Conservation (phyloP, 2,113 vertebrate genomes). For the Macroglossus sobrinus region DNA sequence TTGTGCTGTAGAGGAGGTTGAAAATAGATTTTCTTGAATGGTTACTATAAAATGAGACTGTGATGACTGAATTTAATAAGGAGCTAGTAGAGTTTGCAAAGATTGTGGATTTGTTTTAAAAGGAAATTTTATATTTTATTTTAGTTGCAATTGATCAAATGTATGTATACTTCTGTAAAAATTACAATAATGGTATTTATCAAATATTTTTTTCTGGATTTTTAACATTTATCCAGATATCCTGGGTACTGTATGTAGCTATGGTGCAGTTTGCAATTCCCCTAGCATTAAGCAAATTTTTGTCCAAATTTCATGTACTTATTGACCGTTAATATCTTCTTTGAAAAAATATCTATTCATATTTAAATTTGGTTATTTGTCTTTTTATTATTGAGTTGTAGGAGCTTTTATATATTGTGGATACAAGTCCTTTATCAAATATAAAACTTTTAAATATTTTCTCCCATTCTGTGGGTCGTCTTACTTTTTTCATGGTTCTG, state of each 20-base stretch:
- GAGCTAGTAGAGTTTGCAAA: neutral
- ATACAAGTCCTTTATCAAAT: neutral
- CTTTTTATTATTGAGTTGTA: neutral
- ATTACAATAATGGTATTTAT: neutral
- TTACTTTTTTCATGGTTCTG: neutral
- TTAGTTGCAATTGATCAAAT: neutral
- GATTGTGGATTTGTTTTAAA: neutral
- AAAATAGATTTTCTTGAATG: neutral
- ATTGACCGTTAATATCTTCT: neutral
- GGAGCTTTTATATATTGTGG: neutral
- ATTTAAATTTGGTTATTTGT: neutral
- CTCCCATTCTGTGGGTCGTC: neutral
- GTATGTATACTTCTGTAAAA: neutral
- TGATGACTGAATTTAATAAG: neutral
- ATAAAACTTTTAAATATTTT: neutral
- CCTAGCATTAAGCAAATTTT: neutral
- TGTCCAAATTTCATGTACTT: neutral
- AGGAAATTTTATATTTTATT: neutral
- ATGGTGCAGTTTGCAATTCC: neutral
- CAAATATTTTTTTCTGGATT: neutral
- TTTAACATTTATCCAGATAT: neutral
- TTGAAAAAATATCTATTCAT: neutral
- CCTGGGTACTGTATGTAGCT: neutral
- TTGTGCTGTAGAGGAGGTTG: neutral
- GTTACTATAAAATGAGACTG: neutral